Conservation (phyloP, 2,797 vertebrate species). For the Anomalospiza imberbis region DNA sequence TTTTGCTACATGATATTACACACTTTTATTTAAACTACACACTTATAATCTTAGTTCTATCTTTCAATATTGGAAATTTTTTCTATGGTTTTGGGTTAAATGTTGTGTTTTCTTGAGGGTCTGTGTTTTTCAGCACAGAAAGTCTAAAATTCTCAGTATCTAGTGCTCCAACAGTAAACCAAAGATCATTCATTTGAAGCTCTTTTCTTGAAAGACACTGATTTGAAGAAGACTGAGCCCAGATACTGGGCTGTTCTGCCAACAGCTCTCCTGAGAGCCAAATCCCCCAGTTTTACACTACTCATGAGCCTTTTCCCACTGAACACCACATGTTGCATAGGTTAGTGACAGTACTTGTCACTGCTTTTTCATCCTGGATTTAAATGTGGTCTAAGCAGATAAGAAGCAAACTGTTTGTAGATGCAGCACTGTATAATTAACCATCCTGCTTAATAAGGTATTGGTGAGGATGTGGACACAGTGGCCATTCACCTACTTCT, state of each 20-base stretch:
- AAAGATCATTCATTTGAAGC: background rate
- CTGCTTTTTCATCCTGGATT: background rate
- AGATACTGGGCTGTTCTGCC: background rate
- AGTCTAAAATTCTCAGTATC: background rate
- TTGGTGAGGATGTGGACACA: background rate
- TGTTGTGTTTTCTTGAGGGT: background rate
- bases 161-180: background rate
- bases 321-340: background rate
- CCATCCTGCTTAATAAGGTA: background rate
- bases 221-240: background rate
- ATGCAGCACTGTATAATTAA: constrained; percentile 19
- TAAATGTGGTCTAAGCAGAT: background rate
- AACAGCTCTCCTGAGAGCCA: background rate
- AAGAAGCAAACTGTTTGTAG: background rate
- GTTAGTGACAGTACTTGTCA: background rate
- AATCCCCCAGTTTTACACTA: background rate
- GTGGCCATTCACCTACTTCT: background rate
- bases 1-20: background rate
- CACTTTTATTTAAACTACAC: background rate
- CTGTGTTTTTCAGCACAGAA: background rate
- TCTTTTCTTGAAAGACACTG: background rate
- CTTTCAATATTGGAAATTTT: background rate
- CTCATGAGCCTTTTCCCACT: background rate
- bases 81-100: background rate
- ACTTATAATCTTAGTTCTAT: background rate